Evolutionary conservation across 2,113 vertebrate genomes (phyloP).

Genomic region (Myanophis thanlyinensis): DNA sequence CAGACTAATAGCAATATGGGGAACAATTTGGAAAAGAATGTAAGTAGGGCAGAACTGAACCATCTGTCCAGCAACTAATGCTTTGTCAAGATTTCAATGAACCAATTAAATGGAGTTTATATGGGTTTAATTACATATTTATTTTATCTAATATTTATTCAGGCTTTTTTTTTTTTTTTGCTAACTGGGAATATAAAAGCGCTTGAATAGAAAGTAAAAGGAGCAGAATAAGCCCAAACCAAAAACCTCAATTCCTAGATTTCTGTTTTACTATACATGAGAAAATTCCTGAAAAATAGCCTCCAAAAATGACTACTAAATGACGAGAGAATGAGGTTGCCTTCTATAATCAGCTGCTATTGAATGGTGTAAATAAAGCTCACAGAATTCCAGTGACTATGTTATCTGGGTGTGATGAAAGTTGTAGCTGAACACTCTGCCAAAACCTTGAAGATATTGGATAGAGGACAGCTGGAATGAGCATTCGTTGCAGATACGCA

Average conservation of each 20-base stretch:
- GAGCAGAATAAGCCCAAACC: neutral
- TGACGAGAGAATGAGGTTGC: neutral
- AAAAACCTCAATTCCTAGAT: neutral
- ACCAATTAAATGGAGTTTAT: neutral
- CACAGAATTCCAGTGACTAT: neutral
- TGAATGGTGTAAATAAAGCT: neutral
- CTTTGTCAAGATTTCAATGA: neutral
- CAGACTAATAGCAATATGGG: neutral
- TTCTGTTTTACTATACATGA: neutral
- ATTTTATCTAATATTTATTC: neutral
- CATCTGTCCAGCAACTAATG: neutral
- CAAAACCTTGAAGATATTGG: neutral
- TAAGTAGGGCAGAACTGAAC: neutral
- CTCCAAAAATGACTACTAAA: neutral
- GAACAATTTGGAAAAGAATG: neutral
- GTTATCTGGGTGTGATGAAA: neutral
- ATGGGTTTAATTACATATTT: neutral
- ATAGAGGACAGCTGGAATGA: neutral
- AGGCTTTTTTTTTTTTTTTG: neutral
- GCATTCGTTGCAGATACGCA: neutral
- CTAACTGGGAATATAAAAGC: neutral
- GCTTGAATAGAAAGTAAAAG: neutral
- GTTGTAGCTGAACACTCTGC: neutral
- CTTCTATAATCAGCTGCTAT: neutral
- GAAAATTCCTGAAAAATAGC: neutral